Conservation (phyloP, 2,888 invertebrate genomes). For the Digitonthophagus gazella region DNA sequence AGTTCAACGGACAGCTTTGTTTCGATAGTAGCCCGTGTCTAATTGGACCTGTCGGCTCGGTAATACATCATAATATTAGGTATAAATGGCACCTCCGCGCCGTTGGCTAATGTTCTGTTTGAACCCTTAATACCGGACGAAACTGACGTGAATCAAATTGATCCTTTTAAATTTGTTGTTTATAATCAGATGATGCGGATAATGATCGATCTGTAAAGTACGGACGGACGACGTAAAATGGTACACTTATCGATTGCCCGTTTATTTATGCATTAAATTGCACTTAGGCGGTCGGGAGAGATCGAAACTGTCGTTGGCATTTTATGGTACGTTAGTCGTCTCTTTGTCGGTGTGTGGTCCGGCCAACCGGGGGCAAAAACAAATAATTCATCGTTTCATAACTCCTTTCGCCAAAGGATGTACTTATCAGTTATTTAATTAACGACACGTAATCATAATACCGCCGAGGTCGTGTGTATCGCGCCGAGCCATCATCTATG, state of each 20-base stretch:
- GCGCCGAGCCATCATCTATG: slow-evolving; percentile 15
- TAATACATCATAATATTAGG: slow-evolving; percentile 31
- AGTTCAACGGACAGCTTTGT: slow-evolving; percentile 31
- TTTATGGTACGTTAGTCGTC: background rate
- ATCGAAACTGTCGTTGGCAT: no score
- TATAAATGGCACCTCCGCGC: slow-evolving; percentile 16
- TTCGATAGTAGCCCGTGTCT: slow-evolving; percentile 36
- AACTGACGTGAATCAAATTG: no score
- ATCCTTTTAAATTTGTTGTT: no score
- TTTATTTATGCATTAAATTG: slow-evolving; percentile 17
- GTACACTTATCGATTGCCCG: slow-evolving; percentile 2
- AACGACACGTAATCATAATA: slow-evolving; percentile 21
- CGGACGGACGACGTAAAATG: slow-evolving; percentile 8
- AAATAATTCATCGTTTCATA: slow-evolving; percentile 14
- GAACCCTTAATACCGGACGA: background rate
- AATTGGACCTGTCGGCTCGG: slow-evolving; percentile 30
- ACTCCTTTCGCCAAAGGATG: slow-evolving; percentile 10
- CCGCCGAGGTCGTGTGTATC: slow-evolving; percentile 12
- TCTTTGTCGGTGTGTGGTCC: slow-evolving; percentile 3
- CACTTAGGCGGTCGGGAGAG: slow-evolving; percentile 3
- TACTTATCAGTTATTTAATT: slow-evolving; percentile 26
- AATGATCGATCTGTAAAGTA: no score
- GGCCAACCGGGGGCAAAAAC: background rate
- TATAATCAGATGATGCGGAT: no score
- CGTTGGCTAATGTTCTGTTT: background rate